Percentiles rank a stretch among this genome's conserved stretches.
Conservation (phyloP, 2,888 invertebrate species). For the Drosophila maculinotata region DNA sequence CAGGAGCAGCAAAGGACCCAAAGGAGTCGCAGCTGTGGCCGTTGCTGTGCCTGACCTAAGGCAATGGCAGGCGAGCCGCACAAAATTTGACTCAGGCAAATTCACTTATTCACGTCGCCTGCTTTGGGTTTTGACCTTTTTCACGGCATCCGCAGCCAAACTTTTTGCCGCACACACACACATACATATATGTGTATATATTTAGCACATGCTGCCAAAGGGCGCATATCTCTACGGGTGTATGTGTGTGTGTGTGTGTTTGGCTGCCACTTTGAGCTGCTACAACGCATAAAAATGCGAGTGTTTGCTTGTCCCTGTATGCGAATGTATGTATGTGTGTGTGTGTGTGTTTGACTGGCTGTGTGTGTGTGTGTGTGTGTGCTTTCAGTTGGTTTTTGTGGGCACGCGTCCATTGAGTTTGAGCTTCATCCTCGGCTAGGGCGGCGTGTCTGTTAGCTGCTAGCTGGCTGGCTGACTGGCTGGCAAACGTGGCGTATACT, state of each 20-base stretch:
- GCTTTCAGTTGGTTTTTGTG: slow-evolving; percentile 58
- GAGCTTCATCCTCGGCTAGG: slow-evolving; percentile 19
- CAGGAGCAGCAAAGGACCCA: slow-evolving; percentile 14
- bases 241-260: slow-evolving; percentile 37
- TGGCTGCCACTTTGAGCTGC: slow-evolving; percentile 68
- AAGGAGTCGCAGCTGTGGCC: slow-evolving; percentile 34
- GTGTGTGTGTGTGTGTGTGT: slow-evolving; percentile 38
- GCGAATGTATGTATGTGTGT: slow-evolving; percentile 8
- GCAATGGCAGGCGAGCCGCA: slow-evolving; percentile 50
- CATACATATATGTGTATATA: slow-evolving; percentile 13
- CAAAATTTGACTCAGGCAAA: slow-evolving; percentile 70
- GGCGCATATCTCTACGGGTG: slow-evolving; percentile 3
- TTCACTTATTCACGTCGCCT: slow-evolving; percentile 67
- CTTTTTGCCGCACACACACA: slow-evolving; percentile 36
- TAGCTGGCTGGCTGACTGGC: slow-evolving; percentile 46
- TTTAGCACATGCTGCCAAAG: slow-evolving; percentile 30
- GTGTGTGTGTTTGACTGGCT: slow-evolving; percentile 31
- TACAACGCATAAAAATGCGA: slow-evolving; percentile 74
- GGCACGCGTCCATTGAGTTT: slow-evolving; percentile 46
- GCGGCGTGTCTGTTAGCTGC: slow-evolving; percentile 18
- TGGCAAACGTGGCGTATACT: slow-evolving; percentile 76
- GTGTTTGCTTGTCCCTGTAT: slow-evolving; percentile 41
- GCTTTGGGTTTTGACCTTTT: slow-evolving; percentile 51
- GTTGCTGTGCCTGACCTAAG: slow-evolving; percentile 69
- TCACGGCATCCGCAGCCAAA: slow-evolving; percentile 52